phyloP scores from a whole-genome alignment of 2,888 invertebrate species.

The Macropis europaea region DNA sequence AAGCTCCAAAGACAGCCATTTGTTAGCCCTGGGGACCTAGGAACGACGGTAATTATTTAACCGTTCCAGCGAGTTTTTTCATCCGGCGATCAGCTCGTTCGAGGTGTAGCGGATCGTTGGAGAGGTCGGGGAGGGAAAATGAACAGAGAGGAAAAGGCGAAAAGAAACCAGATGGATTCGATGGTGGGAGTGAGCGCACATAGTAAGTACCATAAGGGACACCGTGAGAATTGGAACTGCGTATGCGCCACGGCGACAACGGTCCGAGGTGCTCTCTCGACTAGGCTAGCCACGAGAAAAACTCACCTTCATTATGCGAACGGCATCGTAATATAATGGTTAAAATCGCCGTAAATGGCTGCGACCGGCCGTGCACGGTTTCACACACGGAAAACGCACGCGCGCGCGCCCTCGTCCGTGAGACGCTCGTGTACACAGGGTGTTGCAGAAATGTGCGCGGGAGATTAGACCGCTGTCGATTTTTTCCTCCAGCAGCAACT shows the following conservation, averaged over 20 bases:
- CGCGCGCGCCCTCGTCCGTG: conserved; percentile 45
- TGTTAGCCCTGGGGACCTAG: conserved; percentile 6
- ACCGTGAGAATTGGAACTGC: conserved; percentile 79
- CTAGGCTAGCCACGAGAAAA: conserved; percentile 70
- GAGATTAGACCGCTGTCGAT: conserved; percentile 31
- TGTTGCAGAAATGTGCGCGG: conserved; percentile 42
- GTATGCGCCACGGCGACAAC: conserved; percentile 65
- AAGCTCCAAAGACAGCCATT: conserved; percentile 2
- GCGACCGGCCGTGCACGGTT: conserved; percentile 62
- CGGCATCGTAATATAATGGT: conserved; percentile 77
- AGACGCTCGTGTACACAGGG: conserved; percentile 45
- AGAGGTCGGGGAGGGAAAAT: conserved; percentile 8
- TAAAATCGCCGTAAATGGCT: conserved; percentile 77
- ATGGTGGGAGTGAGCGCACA: conserved; percentile 61
- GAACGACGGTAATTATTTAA: conserved; percentile 51
- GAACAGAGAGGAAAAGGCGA: conserved; percentile 39
- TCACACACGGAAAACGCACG: conserved; percentile 48
- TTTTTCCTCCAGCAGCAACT: conserved; percentile 13
- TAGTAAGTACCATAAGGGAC: conserved; percentile 71
- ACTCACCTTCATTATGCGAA: conserved; percentile 78
- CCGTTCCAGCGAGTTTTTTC: conserved; percentile 39
- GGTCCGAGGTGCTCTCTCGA: conserved; percentile 53
- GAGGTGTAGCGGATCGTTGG: conserved; percentile 1
- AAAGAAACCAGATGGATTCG: conserved; percentile 50
- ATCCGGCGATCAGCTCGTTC: conserved; percentile 34